Conservation (phyloP, 2,888 invertebrate genomes). For the Mimachlamys varia region DNA sequence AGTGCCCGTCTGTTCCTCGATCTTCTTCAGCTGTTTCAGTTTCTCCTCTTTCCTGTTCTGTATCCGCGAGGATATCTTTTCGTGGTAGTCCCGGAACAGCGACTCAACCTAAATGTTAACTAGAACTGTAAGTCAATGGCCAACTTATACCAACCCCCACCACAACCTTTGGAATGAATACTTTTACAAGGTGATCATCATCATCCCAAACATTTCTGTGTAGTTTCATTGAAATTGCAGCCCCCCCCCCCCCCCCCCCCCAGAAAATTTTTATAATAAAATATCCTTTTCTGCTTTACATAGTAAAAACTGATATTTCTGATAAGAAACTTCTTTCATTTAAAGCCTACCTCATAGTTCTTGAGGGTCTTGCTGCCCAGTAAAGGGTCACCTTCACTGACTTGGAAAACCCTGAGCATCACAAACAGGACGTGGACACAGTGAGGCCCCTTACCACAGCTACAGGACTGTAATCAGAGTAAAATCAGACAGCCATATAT, state of each 20-base stretch:
- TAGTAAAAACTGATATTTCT: too few relatives aligned
- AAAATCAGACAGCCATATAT: too few relatives aligned
- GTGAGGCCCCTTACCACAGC: constrained; percentile 81
- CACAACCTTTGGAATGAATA: too few relatives aligned
- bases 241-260: too few relatives aligned
- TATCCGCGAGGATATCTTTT: constrained; percentile 73
- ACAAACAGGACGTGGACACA: constrained; percentile 82
- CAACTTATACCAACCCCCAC: too few relatives aligned
- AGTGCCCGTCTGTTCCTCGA: constrained; percentile 52
- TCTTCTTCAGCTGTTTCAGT: constrained; percentile 54
- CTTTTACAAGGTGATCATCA: too few relatives aligned
- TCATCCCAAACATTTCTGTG: too few relatives aligned
- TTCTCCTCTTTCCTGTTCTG: constrained; percentile 59
- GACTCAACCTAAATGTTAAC: constrained; percentile 77
- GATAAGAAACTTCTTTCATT: too few relatives aligned
- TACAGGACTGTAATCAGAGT: constrained; percentile 79
- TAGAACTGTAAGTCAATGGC: too few relatives aligned
- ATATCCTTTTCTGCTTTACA: too few relatives aligned
- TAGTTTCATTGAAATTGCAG: too few relatives aligned
- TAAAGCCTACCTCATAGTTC: constrained; percentile 81
- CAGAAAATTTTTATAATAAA: background rate
- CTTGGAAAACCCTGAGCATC: constrained; percentile 82
- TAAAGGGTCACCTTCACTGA: constrained; percentile 79
- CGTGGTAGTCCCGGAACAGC: constrained; percentile 79
- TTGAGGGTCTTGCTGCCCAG: constrained; percentile 81